Base-by-base conservation (phyloP, 2,113 vertebrate genomes). In the Macquaria ambigua region DNA sequence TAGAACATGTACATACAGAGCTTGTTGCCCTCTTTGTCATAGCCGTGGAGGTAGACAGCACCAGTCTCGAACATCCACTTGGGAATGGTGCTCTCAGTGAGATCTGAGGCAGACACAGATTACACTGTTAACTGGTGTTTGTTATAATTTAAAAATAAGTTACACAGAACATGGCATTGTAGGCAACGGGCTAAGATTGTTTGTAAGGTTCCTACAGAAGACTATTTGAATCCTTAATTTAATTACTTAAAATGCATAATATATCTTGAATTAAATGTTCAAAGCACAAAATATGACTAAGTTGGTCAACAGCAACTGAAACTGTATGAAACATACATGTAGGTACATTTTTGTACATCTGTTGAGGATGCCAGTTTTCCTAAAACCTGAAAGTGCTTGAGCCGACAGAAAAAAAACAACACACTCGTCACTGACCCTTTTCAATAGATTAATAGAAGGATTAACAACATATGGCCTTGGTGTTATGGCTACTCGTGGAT, bases 21-120 rank as follows among this genome's bases (percentile, higher is more conserved):
- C 93, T 99, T 99, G 95, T 98, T 97, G 82, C 98, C 98, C 76
- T 99, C 98, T 93, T 97, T 99, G 94, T 99, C 98, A 8, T 99
- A 99, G 80, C 98, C 98, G 37, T 99, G 98, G 72, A 99, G 97
- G 90, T 95, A 99, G 81, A 97, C 93, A 7, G 97, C 94, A 75
- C 98, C 98, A 28, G 79, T 96, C 91, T 99, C 97, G 90, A 99
- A 97, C 90, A 98, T 94, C 97, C 97, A 97, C 61, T 89, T 96
- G 75, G 98, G 98, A 95, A 99, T 96, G 86, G 88, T 94, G 83
- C 95, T 96, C 95, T 99, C 98, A n/a, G 83, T 96, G 84, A 99
- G 90, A 84, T 99, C 98, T 99, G 94, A 86, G 11, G 16, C 16
- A 79, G 23, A 74, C 52, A 81, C 3, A 80, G 12, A 67, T 31